These are phyloP conservation scores for Orius insidiosus DNA, from an alignment of 1,140 invertebrate genomes.

Conservation along the genomic window DNA sequence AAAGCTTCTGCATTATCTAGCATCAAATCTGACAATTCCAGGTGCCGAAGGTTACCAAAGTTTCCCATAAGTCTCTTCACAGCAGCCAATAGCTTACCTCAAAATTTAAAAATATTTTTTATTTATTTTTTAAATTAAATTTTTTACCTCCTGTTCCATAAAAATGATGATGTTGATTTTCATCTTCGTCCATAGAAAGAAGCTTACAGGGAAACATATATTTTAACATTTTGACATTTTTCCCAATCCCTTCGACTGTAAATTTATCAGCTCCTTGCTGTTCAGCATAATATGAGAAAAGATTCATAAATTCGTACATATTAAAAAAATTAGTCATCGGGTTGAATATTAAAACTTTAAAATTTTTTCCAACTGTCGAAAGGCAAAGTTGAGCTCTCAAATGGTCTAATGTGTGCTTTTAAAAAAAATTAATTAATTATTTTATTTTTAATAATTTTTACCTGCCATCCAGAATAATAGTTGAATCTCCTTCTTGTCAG, in stretches of 20 bases:
- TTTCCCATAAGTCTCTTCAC: conserved; percentile 53
- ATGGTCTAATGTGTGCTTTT: conserved; percentile 58
- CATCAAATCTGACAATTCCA: conserved; percentile 62
- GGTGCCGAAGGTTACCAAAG: conserved; percentile 37
- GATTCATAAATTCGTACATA: conserved; percentile 68
- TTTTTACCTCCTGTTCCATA: conserved; percentile 57
- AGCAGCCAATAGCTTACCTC: conserved; percentile 41
- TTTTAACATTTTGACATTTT: conserved; percentile 41
- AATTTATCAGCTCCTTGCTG: conserved; percentile 24
- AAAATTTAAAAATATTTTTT: conserved; percentile 5
- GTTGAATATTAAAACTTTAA: conserved; percentile 47
- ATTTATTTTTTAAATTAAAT: conserved; percentile 1
- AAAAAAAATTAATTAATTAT: conserved; percentile 19
- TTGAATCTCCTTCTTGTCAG: conserved; percentile 59
- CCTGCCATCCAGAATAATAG: conserved; percentile 68
- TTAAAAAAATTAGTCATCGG: conserved; percentile 69
- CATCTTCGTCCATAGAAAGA: conserved; percentile 35
- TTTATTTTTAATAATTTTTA: conserved; percentile 19
- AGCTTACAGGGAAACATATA: conserved; percentile 65
- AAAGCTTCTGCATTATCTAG: conserved; percentile 49
- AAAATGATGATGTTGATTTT: conserved; percentile 32
- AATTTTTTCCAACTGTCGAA: conserved; percentile 44
- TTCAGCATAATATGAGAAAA: conserved; percentile 55
- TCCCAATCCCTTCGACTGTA: conserved; percentile 31
- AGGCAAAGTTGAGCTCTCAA: conserved; percentile 54